A percentile compares a stretch with the other conserved stretches of the same genome.
phyloP scores from a whole-genome alignment of 64 coral and sea anemone species.

The Montipora capricornis region DNA sequence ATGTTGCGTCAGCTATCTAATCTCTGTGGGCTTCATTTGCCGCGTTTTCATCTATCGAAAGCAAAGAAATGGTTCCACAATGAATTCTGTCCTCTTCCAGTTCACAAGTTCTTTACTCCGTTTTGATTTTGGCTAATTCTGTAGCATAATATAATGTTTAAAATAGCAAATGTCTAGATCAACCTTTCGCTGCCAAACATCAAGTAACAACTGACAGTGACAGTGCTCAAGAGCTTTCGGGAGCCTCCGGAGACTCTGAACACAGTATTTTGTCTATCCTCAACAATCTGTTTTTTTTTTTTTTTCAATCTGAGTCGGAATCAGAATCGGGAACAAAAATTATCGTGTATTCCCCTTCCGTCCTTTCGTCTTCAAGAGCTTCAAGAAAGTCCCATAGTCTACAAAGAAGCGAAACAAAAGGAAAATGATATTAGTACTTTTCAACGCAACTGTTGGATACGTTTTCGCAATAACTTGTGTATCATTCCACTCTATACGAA shows the following conservation, averaged over 20 bases:
- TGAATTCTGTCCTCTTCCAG: not conserved
- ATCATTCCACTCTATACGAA: no score
- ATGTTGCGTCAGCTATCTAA: not conserved
- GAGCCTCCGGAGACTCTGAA: not conserved
- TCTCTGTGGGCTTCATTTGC: not conserved
- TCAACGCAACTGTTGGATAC: no score
- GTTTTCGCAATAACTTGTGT: no score
- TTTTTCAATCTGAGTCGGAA: constrained; percentile 24
- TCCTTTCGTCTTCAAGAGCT: constrained; percentile 55
- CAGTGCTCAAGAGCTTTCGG: no score
- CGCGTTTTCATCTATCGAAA: not conserved
- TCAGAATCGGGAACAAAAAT: constrained; percentile 10
- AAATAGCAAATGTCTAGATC: no score
- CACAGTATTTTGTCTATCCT: not conserved
- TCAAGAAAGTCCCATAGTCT: constrained; percentile 64
- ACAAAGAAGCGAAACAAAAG: not conserved
- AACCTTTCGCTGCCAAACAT: no score
- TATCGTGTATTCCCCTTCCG: not conserved
- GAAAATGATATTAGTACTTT: not conserved
- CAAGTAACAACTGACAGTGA: no score
- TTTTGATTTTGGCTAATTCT: not conserved
- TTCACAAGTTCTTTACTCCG: not conserved
- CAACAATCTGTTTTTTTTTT: not conserved
- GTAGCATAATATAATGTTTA: no score
- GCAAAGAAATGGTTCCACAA: not conserved